A percentile compares a stretch with the other conserved stretches of the same genome.
Conservation (phyloP, 2,797 vertebrate genomes). For the Simalia tracyae region DNA sequence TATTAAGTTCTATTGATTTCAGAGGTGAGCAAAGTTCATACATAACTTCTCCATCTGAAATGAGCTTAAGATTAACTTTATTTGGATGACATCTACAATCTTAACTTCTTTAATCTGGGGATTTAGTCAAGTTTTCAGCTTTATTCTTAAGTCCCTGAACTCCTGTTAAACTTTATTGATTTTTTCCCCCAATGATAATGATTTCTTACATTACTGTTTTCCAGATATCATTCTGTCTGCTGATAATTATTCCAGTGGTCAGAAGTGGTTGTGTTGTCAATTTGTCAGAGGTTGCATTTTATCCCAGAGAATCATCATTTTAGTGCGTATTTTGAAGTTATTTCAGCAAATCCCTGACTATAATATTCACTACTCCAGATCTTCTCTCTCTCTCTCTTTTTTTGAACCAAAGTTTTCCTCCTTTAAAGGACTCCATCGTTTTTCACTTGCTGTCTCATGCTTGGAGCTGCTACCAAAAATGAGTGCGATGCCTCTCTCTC, state of each 20-base stretch:
- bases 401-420: not conserved
- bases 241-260: not conserved
- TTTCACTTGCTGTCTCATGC: not conserved
- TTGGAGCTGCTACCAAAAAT: not conserved
- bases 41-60: conserved; percentile 1
- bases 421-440: not conserved
- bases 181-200: not conserved
- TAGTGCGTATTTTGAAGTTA: not conserved
- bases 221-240: not conserved
- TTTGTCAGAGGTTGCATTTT: not conserved
- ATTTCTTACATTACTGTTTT: not conserved
- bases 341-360: not conserved
- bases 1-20: conserved; percentile 7
- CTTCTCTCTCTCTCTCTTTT: not conserved
- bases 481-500: not conserved
- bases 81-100: not conserved
- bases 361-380: not conserved
- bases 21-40: not conserved
- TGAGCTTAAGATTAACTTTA: conserved; percentile 5
- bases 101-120: conserved; percentile 9
- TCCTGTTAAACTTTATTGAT: not conserved
- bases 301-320: not conserved
- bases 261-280: not conserved
- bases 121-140: conserved; percentile 1
- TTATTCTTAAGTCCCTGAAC: not conserved